Base-by-base conservation (phyloP, 2,113 vertebrate species). In the Beaufortia kweichowensis region DNA sequence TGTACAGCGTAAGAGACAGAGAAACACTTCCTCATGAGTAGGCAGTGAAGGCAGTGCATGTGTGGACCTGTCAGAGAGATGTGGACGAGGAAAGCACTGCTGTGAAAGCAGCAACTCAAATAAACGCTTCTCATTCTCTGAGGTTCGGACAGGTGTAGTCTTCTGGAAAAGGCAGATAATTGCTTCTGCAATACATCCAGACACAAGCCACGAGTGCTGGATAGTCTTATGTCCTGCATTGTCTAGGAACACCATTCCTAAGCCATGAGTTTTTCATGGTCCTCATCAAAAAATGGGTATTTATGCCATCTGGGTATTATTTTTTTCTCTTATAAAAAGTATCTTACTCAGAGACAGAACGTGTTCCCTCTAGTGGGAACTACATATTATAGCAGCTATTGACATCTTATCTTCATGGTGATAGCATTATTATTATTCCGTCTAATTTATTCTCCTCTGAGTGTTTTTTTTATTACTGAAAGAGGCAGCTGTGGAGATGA, bases 21-120 rank as follows among this genome's bases (percentile, higher is more conserved):
- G 50, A 65, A 78, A 71, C 71, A 79, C 79, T 81, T 83, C 82
- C 76, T 72, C 79, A 29, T 78, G 71, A 81, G 76, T 81, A 81
- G 79, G 71, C 71, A 78, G 73, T 39, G 60, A 81, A 50, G 19
- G 23, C 33, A 43, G 53, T 78, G 65, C 82, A 72, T 81, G 79
- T 60, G 62, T 61, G 35, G 63, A 80, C 75, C 71, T 84, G 76
- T 77, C 66, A 73, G 12, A 17, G 66, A 79, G 50, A 70, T 19
- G 28, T 29, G 62, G 29, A 78, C 21, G 56, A 55, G 62, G 39
- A 74, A 31, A 75, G 64, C 55, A 56, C 29, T 67, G 46, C 64
- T 75, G 55, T 70, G 29, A 67, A 60, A 67, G 26, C 17, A 31
- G 31, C 17, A 7, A 46, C 60, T 55, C 41, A 65, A 12, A 26